These are phyloP conservation scores for Smutsia temminckii DNA, from an alignment of 2,797 vertebrate species.

Conservation along the genomic window DNA sequence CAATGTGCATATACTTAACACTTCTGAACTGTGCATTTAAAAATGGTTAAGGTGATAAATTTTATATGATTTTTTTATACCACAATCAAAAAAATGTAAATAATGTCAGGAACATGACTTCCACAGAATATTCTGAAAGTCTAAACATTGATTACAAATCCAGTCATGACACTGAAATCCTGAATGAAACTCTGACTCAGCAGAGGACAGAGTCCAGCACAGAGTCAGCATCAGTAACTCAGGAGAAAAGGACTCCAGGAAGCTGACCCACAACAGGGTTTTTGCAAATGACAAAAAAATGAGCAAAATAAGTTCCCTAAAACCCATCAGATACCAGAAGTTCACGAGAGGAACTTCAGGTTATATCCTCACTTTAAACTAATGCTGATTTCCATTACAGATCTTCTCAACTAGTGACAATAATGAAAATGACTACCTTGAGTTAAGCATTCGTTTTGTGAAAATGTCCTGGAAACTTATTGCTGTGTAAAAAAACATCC, in stretches of 20 bases:
- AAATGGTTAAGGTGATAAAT: neutral
- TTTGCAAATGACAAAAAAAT: neutral
- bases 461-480: neutral
- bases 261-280: neutral
- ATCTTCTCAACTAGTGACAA: neutral
- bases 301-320: neutral
- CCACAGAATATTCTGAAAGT: neutral
- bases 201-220: neutral
- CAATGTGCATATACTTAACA: neutral
- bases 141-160: neutral
- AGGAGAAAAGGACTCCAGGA: neutral
- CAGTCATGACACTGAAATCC: neutral
- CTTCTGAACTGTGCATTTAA: neutral
- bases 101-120: neutral
- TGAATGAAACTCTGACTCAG: neutral
- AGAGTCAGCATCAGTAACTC: neutral
- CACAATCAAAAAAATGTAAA: neutral
- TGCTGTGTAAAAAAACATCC: neutral
- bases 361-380: neutral
- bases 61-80: neutral
- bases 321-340: neutral
- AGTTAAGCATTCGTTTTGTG: neutral
- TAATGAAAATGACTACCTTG: neutral
- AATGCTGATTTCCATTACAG: neutral
- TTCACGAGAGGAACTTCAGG: neutral